phyloP scores from a whole-genome alignment of 2,797 vertebrate genomes.

The Syncerus caffer region DNA sequence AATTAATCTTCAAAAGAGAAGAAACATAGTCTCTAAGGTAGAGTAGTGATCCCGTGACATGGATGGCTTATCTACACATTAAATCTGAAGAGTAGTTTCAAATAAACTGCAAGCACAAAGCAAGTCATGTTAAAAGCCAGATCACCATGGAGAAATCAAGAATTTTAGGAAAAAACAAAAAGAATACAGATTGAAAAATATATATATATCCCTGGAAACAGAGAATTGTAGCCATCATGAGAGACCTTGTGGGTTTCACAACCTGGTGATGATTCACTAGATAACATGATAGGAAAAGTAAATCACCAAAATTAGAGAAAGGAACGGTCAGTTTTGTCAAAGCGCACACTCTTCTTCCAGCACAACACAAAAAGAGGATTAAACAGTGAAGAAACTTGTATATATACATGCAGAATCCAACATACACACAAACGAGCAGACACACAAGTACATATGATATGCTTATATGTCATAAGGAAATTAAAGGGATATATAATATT shows the following conservation, averaged over 20 bases:
- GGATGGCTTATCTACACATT: neutral
- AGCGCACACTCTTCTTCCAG: no score
- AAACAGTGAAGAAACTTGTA: no score
- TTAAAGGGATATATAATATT: no score
- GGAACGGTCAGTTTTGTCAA: accelerated
- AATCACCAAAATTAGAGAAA: neutral
- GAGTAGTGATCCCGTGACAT: accelerated
- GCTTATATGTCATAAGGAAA: no score
- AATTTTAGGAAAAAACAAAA: accelerated
- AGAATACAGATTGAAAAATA: no score
- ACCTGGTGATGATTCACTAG: neutral
- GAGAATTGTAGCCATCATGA: accelerated
- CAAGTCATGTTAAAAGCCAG: neutral
- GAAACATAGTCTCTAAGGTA: neutral
- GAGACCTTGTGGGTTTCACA: no score
- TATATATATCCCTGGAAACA: no score
- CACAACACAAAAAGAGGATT: no score
- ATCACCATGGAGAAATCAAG: neutral
- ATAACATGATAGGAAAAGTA: neutral
- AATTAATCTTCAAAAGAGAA: neutral
- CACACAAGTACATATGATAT: accelerated
- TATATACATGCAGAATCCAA: no score
- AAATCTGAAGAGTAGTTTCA: neutral
- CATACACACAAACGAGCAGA: no score
- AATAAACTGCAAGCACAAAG: neutral